Percentiles rank a stretch among this genome's conserved stretches.
These are phyloP conservation scores for Galago senegalensis DNA, from an alignment of 2,797 vertebrate species.

Conservation along the genomic window DNA sequence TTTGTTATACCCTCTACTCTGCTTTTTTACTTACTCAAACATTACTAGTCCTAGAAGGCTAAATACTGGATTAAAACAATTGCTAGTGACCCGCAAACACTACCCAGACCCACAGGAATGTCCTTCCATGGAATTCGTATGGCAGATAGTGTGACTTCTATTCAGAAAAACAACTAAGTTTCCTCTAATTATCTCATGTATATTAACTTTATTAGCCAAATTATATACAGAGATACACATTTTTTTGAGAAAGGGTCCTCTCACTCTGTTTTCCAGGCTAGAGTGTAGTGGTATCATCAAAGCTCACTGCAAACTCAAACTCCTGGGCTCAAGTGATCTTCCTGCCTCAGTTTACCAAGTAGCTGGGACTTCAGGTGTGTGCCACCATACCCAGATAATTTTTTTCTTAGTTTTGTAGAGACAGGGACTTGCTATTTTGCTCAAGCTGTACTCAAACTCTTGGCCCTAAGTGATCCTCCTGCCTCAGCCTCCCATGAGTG, in stretches of 20 bases:
- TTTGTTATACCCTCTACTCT: neutral
- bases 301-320: neutral
- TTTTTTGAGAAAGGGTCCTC: neutral
- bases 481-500: neutral
- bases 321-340: neutral
- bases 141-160: neutral
- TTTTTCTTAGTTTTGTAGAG: neutral
- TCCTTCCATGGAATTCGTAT: neutral
- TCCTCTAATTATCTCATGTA: slow-evolving; percentile 30
- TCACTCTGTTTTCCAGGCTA: neutral
- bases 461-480: neutral
- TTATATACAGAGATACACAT: neutral
- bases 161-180: neutral
- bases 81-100: neutral
- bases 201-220: slow-evolving; percentile 24
- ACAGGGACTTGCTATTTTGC: neutral
- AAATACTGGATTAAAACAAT: neutral
- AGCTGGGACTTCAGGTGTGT: neutral
- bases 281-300: neutral
- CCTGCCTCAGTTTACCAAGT: neutral
- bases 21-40: slow-evolving; percentile 17
- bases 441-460: neutral
- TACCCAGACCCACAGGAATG: neutral
- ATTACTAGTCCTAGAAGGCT: neutral
- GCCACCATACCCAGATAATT: neutral